phyloP scores from a whole-genome alignment of 2,113 vertebrate genomes.

The Lasiurus cinereus region DNA sequence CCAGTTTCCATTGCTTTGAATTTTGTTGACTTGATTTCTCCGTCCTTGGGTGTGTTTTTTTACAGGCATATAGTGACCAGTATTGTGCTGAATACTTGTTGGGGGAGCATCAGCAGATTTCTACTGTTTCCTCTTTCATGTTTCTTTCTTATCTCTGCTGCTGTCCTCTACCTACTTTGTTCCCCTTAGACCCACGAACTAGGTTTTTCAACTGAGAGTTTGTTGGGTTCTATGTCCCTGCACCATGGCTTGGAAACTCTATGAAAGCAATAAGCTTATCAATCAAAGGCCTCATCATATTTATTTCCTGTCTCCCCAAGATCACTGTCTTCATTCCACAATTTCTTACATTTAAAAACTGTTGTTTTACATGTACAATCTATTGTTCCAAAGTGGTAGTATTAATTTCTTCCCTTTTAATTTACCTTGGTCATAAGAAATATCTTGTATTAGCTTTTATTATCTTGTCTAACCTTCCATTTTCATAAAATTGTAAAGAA shows the following conservation, averaged over 20 bases:
- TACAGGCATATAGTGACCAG: neutral
- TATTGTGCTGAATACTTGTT: neutral
- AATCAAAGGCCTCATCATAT: neutral
- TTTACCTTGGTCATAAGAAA: neutral
- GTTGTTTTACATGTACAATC: neutral
- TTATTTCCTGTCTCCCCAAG: neutral
- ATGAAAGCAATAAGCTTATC: neutral
- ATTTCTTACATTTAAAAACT: neutral
- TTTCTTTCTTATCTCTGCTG: neutral
- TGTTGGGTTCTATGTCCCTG: neutral
- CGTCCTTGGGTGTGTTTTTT: neutral
- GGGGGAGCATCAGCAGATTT: neutral
- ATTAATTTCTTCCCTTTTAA: neutral
- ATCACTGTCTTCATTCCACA: neutral
- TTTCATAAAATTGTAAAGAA: neutral
- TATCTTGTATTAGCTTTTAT: neutral
- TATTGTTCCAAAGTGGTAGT: neutral
- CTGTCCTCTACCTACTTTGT: fast-evolving
- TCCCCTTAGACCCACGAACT: neutral
- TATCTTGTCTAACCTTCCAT: neutral
- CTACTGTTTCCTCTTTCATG: neutral
- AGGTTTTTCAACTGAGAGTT: neutral
- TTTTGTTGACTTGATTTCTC: neutral
- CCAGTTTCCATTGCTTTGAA: neutral
- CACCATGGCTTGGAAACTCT: neutral